phyloP scores from a whole-genome alignment of 2,113 vertebrate species.

The Strigops habroptila region DNA sequence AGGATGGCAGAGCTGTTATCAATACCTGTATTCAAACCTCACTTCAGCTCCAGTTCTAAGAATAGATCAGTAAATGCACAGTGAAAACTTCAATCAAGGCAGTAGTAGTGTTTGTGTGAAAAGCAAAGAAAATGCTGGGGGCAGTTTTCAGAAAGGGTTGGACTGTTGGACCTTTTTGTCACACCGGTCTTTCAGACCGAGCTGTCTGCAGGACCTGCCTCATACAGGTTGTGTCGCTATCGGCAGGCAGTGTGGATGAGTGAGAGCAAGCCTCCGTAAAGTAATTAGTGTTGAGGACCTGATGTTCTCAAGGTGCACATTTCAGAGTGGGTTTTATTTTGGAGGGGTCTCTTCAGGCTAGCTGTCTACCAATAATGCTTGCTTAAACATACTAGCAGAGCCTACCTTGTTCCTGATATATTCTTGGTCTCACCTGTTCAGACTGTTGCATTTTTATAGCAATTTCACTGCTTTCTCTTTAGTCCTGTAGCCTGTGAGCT shows the following conservation, averaged over 20 bases:
- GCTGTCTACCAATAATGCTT: background rate
- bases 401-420: background rate
- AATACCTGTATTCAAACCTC: background rate
- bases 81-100: background rate
- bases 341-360: background rate
- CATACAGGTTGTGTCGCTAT: background rate
- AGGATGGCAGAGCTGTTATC: background rate
- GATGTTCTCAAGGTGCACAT: background rate
- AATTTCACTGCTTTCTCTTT: background rate
- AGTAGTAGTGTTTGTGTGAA: background rate
- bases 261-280: background rate
- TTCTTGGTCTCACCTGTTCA: background rate
- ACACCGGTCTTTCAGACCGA: background rate
- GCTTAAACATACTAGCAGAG: background rate
- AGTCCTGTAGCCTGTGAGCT: background rate
- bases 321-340: background rate
- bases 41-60: background rate
- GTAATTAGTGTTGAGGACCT: background rate
- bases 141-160: background rate
- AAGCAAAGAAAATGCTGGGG: background rate
- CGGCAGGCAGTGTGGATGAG: background rate
- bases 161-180: background rate
- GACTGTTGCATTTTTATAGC: background rate
- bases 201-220: background rate
- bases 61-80: background rate